phyloP scores from a whole-genome alignment of 2,797 vertebrate species.

The Sebastes trivittatus region DNA sequence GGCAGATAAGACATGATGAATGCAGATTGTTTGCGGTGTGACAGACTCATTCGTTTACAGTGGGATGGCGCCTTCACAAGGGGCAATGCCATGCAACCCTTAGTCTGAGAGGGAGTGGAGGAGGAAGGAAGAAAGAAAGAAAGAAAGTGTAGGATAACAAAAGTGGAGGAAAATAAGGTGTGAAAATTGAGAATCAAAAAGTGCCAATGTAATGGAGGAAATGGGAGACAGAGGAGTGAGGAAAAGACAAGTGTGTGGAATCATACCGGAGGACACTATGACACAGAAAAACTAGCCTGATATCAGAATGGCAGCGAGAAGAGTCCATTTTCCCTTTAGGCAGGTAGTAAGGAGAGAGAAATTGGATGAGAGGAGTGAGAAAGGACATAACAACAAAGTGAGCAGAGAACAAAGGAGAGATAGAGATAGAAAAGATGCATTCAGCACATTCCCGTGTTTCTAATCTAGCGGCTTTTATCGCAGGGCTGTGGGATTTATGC shows the following conservation, averaged over 20 bases:
- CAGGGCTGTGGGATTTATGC: constrained; percentile 64
- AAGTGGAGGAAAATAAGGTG: not conserved
- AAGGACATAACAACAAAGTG: constrained; percentile 47
- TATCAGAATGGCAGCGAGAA: constrained; percentile 18
- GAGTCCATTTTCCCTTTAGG: constrained; percentile 47
- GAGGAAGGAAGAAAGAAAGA: not conserved
- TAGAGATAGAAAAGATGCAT: constrained; percentile 57
- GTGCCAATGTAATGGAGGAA: not conserved
- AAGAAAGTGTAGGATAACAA: not conserved
- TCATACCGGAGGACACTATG: constrained; percentile 9
- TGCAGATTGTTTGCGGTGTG: constrained; percentile 83
- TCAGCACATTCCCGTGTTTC: constrained; percentile 56
- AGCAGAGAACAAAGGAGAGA: constrained; percentile 52
- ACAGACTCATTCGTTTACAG: constrained; percentile 83
- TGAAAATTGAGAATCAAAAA: not conserved
- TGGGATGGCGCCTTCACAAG: constrained; percentile 59
- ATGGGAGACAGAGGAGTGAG: not conserved
- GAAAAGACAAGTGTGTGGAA: constrained; percentile 15
- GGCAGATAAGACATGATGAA: constrained; percentile 84
- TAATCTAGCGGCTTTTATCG: constrained; percentile 65
- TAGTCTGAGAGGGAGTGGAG: constrained; percentile 21
- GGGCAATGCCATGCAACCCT: constrained; percentile 53
- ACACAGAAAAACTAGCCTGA: constrained; percentile 18
- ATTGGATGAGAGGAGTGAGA: constrained; percentile 36
- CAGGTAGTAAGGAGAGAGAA: constrained; percentile 33